A percentile compares a stretch with the other conserved stretches of the same genome.
These are phyloP conservation scores for Thamnophis elegans DNA, from an alignment of 2,797 vertebrate genomes.

Conservation along the genomic window DNA sequence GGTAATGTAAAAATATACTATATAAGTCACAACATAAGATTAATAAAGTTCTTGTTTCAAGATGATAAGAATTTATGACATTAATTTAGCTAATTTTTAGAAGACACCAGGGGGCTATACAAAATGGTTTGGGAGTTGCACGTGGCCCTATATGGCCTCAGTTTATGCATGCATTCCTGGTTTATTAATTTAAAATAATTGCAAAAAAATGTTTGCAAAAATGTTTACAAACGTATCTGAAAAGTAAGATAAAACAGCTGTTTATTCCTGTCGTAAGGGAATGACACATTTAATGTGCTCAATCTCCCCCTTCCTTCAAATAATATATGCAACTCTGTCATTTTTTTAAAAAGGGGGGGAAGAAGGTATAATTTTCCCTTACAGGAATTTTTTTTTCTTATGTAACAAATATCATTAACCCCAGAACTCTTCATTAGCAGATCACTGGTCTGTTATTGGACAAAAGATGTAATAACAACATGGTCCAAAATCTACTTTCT, in stretches of 20 bases:
- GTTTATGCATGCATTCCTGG: background rate
- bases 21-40: background rate
- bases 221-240: background rate
- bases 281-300: background rate
- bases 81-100: background rate
- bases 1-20: too few relatives aligned
- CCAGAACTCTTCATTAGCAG: background rate
- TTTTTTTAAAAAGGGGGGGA: background rate
- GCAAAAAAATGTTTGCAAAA: background rate
- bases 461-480: slow-evolving; percentile 8
- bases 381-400: background rate
- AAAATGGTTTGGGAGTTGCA: background rate
- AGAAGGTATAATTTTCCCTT: background rate
- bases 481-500: slow-evolving; percentile 52
- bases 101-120: background rate
- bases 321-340: background rate
- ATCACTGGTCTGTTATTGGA: background rate
- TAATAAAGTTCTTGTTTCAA: background rate
- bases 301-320: background rate
- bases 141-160: background rate
- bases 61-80: background rate
- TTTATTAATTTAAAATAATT: background rate
- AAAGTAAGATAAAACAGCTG: background rate
- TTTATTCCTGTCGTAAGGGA: background rate
- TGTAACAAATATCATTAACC: background rate